Base-by-base conservation (phyloP, 2,113 vertebrate species). In the rabbit (Oryctolagus cuniculus) region DNA sequence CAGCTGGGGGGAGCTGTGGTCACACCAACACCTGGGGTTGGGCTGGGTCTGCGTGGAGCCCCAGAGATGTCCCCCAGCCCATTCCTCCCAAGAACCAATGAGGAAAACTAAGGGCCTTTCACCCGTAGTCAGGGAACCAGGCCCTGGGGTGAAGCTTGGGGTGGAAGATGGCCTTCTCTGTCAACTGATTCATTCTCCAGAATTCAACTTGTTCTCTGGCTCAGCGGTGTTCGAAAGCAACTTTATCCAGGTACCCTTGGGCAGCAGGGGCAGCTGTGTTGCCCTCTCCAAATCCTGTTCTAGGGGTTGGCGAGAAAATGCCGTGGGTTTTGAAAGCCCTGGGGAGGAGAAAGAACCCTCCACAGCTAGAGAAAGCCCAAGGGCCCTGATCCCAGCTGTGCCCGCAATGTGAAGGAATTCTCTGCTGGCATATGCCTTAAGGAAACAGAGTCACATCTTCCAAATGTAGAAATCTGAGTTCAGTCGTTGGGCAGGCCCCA, bases 151-250 rank as follows among this genome's bases (percentile, higher is more conserved):
- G 80, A 93, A 80, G 24, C 97, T 97, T 7, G 97, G 97, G 66
- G 94, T 98, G 64, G 97, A 98, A 94, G 91, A 95, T 73, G 98
- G 98, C 64, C 95, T 95, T 51, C 97, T 98, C 55, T 96, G 97
- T 96, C 97, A 95, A 90, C 93, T 98, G 67, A 95, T 98, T 88
- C 98, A 74, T 91, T 98, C 97, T 87, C 96, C 96, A 64, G 98
- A 98, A 89, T 98, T 98, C 97, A 97, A 97, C 90, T 73, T 98
- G 34, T 98, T 98, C 90, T 79, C 97, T 31, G 19, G 96, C 70
- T 98, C 97, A 0, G 92, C 70, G 3, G 97, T 98, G 16, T 98
- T 98, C 93, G 98, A 98, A 95, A 98, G 98, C 96, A 96, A 96
- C 96, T 98, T 98, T 70, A 95, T 96, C 77, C 98, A 98, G 98